Conservation (phyloP, 2,113 vertebrate species). For the Sula dactylatra region DNA sequence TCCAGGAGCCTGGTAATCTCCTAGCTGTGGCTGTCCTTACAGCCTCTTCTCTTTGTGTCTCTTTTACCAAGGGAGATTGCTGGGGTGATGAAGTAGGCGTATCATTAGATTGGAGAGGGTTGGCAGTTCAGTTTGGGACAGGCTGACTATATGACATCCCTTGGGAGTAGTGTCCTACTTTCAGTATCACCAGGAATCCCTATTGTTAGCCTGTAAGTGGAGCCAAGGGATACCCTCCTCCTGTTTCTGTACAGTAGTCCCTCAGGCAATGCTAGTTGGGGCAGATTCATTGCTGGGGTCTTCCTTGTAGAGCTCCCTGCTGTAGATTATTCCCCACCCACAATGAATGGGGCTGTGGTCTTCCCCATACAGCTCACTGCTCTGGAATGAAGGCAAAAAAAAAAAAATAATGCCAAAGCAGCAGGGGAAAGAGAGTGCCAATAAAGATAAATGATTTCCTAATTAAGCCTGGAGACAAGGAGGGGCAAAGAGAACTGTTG, state of each 20-base stretch:
- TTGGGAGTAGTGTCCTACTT: slow-evolving; percentile 59
- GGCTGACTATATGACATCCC: slow-evolving; percentile 51
- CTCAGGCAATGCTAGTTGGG: not conserved
- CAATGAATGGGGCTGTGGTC: slow-evolving; percentile 70
- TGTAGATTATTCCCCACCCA: slow-evolving; percentile 57
- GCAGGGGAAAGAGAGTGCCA: slow-evolving; percentile 63
- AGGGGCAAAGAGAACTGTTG: slow-evolving; percentile 49
- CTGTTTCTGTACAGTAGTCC: slow-evolving; percentile 19
- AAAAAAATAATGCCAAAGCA: slow-evolving; percentile 46
- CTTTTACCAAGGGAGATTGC: not conserved
- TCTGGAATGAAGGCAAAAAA: slow-evolving; percentile 53
- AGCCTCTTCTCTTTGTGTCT: not conserved
- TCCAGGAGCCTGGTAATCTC: not conserved
- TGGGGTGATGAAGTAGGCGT: not conserved
- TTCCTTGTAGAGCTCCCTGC: slow-evolving; percentile 51
- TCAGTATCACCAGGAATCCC: slow-evolving; percentile 64
- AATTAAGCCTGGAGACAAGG: slow-evolving; percentile 70
- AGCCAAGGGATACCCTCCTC: slow-evolving; percentile 50
- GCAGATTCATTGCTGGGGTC: slow-evolving; percentile 55
- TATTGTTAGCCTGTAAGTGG: slow-evolving; percentile 56
- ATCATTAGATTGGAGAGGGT: not conserved
- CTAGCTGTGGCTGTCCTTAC: not conserved
- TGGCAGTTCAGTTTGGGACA: slow-evolving; percentile 60
- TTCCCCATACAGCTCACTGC: slow-evolving; percentile 59
- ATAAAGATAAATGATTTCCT: slow-evolving; percentile 70